These are phyloP conservation scores for Drusus annulatus DNA, from an alignment of 1,140 invertebrate genomes.

Conservation along the genomic window DNA sequence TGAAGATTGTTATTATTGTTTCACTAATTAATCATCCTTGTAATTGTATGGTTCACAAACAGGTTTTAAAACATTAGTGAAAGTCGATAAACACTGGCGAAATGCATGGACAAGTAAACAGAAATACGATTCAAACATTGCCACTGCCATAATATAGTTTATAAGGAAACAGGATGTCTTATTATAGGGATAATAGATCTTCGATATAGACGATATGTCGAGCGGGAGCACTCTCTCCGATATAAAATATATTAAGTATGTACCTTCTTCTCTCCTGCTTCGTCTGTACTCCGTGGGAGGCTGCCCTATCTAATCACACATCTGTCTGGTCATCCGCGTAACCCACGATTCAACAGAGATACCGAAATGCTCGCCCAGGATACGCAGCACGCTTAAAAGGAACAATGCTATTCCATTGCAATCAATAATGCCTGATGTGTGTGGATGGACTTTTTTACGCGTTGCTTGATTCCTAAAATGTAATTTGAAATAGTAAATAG, in stretches of 20 bases:
- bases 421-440: neutral
- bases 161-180: neutral
- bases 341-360: slow-evolving; percentile 25
- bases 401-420: neutral
- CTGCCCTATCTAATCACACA: slow-evolving; percentile 38
- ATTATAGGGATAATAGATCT: neutral
- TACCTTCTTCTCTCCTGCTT: neutral
- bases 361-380: slow-evolving; percentile 1
- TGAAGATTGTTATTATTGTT: too few species aligned
- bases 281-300: slow-evolving; percentile 35
- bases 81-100: too few species aligned
- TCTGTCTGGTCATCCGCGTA: slow-evolving; percentile 24
- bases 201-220: slow-evolving; percentile 15
- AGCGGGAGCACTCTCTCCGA: slow-evolving; percentile 1
- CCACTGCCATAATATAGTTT: neutral
- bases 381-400: neutral
- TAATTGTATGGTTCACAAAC: too few species aligned
- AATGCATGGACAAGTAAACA: neutral
- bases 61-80: neutral
- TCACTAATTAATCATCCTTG: too few species aligned
- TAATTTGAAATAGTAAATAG: neutral
- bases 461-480: neutral
- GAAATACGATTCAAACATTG: neutral
- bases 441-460: neutral
- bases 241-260: neutral